phyloP scores from a whole-genome alignment of 1,140 invertebrate genomes.

The Coptotermes formosanus region DNA sequence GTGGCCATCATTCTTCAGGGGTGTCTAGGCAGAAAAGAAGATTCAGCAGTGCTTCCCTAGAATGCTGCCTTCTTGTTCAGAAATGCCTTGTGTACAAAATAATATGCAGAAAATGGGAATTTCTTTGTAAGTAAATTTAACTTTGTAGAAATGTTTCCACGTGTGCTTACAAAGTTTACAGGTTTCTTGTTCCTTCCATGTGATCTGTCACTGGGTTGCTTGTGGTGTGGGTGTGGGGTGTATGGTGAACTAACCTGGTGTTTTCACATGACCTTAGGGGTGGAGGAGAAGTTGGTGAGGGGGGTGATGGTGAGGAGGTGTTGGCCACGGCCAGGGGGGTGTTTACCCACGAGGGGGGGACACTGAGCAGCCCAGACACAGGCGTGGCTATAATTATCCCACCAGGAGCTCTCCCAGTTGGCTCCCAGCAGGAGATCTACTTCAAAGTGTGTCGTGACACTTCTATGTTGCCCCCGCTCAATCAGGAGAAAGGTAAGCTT shows the following conservation, averaged over 20 bases:
- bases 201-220: not conserved
- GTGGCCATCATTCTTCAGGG: too few relatives aligned
- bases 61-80: too few relatives aligned
- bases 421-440: conserved; percentile 86
- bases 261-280: conserved; percentile 25
- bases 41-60: too few relatives aligned
- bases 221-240: conserved; percentile 2
- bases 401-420: conserved; percentile 76
- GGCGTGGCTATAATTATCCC: conserved; percentile 88
- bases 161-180: not conserved
- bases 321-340: conserved; percentile 61
- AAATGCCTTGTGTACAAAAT: too few relatives aligned
- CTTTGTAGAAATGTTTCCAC: too few relatives aligned
- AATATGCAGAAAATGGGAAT: too few relatives aligned
- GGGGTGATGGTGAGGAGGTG: conserved; percentile 25
- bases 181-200: not conserved
- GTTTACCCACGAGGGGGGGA: conserved; percentile 76
- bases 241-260: conserved; percentile 10
- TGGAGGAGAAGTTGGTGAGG: conserved; percentile 22
- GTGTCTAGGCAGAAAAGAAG: too few relatives aligned
- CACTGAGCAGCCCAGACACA: conserved; percentile 80
- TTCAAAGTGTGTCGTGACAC: conserved; percentile 77
- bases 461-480: conserved; percentile 67
- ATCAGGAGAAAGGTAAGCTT: conserved; percentile 79
- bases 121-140: too few relatives aligned